phyloP scores from a whole-genome alignment of 2,888 invertebrate species.

The Harpagoxenus sublaevis region DNA sequence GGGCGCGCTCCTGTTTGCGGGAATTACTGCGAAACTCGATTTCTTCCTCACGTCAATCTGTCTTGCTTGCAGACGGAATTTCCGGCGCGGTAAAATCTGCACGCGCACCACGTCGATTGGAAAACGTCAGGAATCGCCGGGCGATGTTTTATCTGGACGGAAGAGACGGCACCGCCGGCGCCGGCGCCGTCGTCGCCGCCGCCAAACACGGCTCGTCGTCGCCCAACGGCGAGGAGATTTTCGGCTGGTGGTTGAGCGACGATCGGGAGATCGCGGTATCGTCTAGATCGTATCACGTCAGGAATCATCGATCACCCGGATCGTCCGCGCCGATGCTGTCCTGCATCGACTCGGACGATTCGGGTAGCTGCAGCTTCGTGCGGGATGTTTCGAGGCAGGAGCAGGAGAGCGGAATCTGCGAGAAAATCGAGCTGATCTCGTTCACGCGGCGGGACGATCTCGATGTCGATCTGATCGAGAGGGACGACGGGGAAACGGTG shows the following conservation, averaged over 20 bases:
- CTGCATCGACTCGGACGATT: conserved; percentile 74
- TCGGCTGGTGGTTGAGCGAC: conserved; percentile 82
- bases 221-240: conserved; percentile 74
- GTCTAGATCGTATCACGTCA: conserved; percentile 28
- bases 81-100: conserved; percentile 21
- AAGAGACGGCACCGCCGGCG: conserved; percentile 43
- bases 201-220: conserved; percentile 13
- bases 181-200: conserved; percentile 29
- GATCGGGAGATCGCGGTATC: conserved; percentile 57
- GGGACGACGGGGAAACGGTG: conserved; percentile 65
- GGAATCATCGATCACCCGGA: conserved; percentile 67
- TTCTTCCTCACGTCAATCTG: conserved; percentile 33
- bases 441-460: conserved; percentile 65
- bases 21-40: conserved; percentile 41
- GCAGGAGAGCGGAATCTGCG: conserved; percentile 46
- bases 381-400: conserved; percentile 63
- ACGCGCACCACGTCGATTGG: conserved; percentile 35
- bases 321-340: conserved; percentile 72
- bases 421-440: conserved; percentile 73
- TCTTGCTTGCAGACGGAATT: conserved; percentile 36
- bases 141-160: conserved; percentile 78
- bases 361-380: conserved; percentile 65
- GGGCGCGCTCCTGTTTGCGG: background rate
- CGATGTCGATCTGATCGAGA: conserved; percentile 74
- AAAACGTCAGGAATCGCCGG: conserved; percentile 20